Evolutionary conservation across 2,797 vertebrate species (phyloP).

Genomic region (Eulemur mongoz): DNA sequence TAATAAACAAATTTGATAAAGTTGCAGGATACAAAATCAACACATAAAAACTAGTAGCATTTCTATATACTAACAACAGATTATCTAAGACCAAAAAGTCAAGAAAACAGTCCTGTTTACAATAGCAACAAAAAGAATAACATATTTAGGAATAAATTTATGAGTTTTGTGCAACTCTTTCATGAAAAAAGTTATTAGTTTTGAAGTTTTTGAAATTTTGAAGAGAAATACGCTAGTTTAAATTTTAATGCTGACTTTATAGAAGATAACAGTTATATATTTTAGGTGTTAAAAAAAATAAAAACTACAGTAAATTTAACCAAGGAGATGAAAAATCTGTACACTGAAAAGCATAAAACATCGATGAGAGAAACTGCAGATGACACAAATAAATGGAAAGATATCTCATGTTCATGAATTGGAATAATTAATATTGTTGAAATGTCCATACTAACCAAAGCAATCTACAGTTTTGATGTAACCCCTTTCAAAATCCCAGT

Average conservation of each 20-base stretch:
- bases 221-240: slow-evolving; percentile 30
- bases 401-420: not conserved
- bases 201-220: slow-evolving; percentile 32
- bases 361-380: not conserved
- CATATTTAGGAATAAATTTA: not conserved
- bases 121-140: not conserved
- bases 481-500: not conserved
- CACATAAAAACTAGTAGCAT: not conserved
- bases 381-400: not conserved
- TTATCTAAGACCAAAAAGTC: not conserved
- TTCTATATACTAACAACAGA: not conserved
- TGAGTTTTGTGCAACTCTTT: not conserved
- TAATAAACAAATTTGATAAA: not conserved
- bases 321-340: not conserved
- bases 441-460: not conserved
- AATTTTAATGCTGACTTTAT: slow-evolving; percentile 37
- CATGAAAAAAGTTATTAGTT: not conserved
- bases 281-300: not conserved
- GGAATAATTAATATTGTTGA: not conserved
- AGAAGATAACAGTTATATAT: not conserved
- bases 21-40: not conserved
- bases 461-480: not conserved
- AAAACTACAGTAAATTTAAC: not conserved
- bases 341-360: not conserved
- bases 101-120: not conserved